Base-by-base conservation (phyloP, 2,888 invertebrate species). In the Agrochola circellaris region DNA sequence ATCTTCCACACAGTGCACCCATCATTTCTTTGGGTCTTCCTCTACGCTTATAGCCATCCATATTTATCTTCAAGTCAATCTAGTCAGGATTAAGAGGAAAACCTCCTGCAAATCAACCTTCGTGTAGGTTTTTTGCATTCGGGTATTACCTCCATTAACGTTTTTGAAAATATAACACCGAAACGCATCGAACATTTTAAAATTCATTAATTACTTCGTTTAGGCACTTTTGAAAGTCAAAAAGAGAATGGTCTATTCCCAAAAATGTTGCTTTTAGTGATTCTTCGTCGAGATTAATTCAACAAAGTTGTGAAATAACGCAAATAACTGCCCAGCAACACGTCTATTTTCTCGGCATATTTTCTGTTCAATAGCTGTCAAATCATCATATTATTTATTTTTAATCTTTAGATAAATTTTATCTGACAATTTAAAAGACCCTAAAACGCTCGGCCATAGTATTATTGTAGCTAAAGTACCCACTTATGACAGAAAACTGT, bases 391-490 rank as follows among this genome's bases (percentile, higher is more conserved):
- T 51, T 51, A 20, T 51, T 51, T 51, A 51, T 51, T 51, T 51
- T 51, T 51, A 51, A 20, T 51, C 51, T 20, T 20, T 20, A 8
- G 51, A 20, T 20, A 51, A 51, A 20, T 20, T 20, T 51, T 51
- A 51, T 51, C 51, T 51, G 51, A 51, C 20, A 51, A 20, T 51
- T 51, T 20, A 51, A 51, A 51, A 51, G 20, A 17, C 6, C 17
- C 17, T 48, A 2, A 48, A 51, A 51, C 7, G 20, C 20, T 20
- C 8, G 51, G 51, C 51, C 20, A 20, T 20, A 7, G 51, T 51
- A 15, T 56, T 30, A 58, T 58, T 45, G 20, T 6, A 58, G 56
- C 58, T 56, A 58, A 73, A 70, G 70, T 64, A n/a, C 5, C 64
- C n/a, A 64, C 26, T 26, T 48, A 3, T 64, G 64, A 48, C 23